Conservation (phyloP, 2,888 invertebrate genomes). For the Nudaria mundana region DNA sequence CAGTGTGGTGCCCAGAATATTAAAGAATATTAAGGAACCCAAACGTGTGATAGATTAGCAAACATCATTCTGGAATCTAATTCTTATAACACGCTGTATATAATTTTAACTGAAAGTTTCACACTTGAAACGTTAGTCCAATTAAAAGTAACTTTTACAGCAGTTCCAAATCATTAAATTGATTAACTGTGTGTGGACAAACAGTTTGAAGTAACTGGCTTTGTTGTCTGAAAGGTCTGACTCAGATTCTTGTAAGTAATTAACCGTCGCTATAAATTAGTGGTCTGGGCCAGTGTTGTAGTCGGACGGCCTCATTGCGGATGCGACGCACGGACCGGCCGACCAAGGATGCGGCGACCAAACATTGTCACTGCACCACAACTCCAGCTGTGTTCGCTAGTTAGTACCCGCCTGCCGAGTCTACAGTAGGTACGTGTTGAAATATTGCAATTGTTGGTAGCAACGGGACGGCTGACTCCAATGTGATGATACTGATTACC, state of each 20-base stretch:
- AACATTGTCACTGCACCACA: slow-evolving; percentile 71
- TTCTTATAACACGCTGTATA: too few species aligned
- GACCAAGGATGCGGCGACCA: slow-evolving; percentile 59
- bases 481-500: slow-evolving; percentile 23
- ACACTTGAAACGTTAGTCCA: too few species aligned
- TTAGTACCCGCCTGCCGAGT: slow-evolving; percentile 50
- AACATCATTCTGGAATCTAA: too few species aligned
- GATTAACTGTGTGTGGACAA: slow-evolving; percentile 39
- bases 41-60: too few species aligned
- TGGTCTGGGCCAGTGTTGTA: slow-evolving; percentile 35
- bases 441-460: slow-evolving; percentile 55
- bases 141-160: too few species aligned
- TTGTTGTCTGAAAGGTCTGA: slow-evolving; percentile 48
- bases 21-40: too few species aligned
- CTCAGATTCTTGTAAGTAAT: slow-evolving; percentile 71
- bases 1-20: too few species aligned
- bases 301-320: slow-evolving; percentile 56
- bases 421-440: slow-evolving; percentile 56
- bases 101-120: too few species aligned
- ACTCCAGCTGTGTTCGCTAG: slow-evolving; percentile 69
- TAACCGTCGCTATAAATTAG: slow-evolving; percentile 73
- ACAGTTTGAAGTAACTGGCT: slow-evolving; percentile 37
- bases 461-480: slow-evolving; percentile 35
- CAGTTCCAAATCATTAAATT: too few species aligned
- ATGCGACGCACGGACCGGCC: slow-evolving; percentile 52